Base-by-base conservation (phyloP, 2,113 vertebrate species). In the Perccottus glenii region DNA sequence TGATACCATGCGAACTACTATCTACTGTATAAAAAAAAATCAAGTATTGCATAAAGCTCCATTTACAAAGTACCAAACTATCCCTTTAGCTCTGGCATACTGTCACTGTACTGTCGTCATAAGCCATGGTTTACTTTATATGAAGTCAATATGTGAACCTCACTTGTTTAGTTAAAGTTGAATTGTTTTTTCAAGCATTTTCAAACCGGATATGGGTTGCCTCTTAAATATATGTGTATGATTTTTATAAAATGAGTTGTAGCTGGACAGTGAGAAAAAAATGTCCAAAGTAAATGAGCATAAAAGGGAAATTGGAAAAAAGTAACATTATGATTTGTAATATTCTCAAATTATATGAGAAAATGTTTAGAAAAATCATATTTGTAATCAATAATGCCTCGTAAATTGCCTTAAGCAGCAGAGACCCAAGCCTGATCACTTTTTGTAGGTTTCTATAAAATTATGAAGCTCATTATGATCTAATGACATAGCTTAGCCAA, bases 71-170 rank as follows among this genome's bases (percentile, higher is more conserved):
- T 40, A 40, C 38, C 8, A 3, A 40, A 40, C 38, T 40, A 40
- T 40, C 5, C 8, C 38, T n/a, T 62, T 46, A 68, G 63, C 51
- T 55, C 42, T 48, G 65, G 70, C 83, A 73, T 75, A 45, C 57
- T 49, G 52, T 71, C 40, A 55, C 50, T 75, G 75, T 64, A 67
- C 79, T 77, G 71, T 80, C 60, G 71, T 74, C 74, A 71, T 2
- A 78, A 81, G 66, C 68, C 64, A 73, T 64, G 56, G 0, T 5
- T 70, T 71, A 19, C 45, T 52, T 60, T 66, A 60, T 53, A 42
- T 65, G 50, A 40, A 50, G 52, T 38, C 14, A n/a, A 9, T 8
- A 55, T 38, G 52, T 55, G 52, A 55, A 55, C 12, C 50, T 51
- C 11, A 35, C 32, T n/a, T 55, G 14, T 53, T 55, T n/a, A 3